These are phyloP conservation scores for Pyrgus malvae DNA, from an alignment of 2,888 invertebrate species.

Conservation along the genomic window DNA sequence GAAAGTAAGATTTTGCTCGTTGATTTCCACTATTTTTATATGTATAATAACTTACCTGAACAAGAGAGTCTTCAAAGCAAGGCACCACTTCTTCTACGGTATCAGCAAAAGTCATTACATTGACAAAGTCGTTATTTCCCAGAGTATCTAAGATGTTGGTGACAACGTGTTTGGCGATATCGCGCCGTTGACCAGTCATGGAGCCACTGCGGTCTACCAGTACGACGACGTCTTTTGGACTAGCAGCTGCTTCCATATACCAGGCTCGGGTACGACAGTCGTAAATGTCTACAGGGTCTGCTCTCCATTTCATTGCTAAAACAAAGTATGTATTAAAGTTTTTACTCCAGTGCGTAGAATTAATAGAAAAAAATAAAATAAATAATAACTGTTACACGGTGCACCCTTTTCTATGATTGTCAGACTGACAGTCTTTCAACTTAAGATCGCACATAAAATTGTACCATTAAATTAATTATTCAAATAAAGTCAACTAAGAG, in stretches of 20 bases:
- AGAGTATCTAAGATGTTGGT: slow-evolving; percentile 96
- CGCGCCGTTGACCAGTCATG: slow-evolving; percentile 93
- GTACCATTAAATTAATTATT: too few species aligned
- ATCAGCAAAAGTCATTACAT: slow-evolving; percentile 95
- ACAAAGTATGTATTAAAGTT: too few species aligned
- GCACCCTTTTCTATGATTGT: too few species aligned
- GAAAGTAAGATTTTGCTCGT: background rate
- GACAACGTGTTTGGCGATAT: slow-evolving; percentile 94
- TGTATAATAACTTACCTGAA: slow-evolving; percentile 86
- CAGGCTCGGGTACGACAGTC: slow-evolving; percentile 97
- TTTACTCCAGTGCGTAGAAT: too few species aligned
- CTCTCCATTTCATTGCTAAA: slow-evolving; percentile 89
- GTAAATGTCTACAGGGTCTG: slow-evolving; percentile 93
- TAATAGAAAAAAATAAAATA: too few species aligned
- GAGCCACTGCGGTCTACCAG: slow-evolving; percentile 95
- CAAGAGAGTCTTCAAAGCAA: slow-evolving; percentile 94
- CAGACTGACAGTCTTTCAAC: too few species aligned
- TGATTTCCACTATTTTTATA: background rate
- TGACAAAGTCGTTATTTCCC: slow-evolving; percentile 98
- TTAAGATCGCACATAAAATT: too few species aligned
- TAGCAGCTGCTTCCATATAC: slow-evolving; percentile 99
- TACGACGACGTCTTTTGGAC: slow-evolving; percentile 95
- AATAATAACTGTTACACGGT: too few species aligned
- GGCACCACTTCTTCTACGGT: slow-evolving; percentile 90
- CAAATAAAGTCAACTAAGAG: too few species aligned